Conservation (phyloP, 2,113 vertebrate genomes). For the Rhynchopsitta pachyrhyncha region DNA sequence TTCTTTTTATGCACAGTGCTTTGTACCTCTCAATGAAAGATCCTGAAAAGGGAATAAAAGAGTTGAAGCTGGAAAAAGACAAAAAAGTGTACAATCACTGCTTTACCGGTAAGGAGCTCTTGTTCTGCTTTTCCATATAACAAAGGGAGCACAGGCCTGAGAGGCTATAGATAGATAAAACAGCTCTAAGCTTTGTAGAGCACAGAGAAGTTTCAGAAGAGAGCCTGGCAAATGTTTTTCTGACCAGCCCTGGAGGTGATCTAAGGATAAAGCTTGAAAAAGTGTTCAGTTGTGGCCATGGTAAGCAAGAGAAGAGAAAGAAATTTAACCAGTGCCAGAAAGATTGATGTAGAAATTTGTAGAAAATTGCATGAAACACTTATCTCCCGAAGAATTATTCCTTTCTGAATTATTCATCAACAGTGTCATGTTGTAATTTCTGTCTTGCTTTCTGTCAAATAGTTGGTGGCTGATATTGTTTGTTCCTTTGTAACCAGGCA, state of each 20-base stretch:
- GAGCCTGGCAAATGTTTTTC: background rate
- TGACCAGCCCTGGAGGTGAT: background rate
- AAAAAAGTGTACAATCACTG: conserved; percentile 92
- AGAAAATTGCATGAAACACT: background rate
- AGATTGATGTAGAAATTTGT: background rate
- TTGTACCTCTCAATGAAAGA: conserved; percentile 91
- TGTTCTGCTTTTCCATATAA: background rate
- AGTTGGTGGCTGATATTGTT: background rate
- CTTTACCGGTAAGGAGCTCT: conserved; percentile 84
- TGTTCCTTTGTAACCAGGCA: conserved; percentile 71
- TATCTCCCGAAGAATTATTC: background rate
- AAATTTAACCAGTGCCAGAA: background rate
- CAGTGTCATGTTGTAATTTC: background rate
- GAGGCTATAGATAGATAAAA: background rate
- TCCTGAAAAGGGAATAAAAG: conserved; percentile 86
- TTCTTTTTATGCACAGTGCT: conserved; percentile 73
- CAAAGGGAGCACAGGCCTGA: background rate
- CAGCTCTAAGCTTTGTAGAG: background rate
- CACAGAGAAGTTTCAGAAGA: background rate
- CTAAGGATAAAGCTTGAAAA: background rate
- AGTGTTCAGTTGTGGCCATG: background rate
- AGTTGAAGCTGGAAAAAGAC: conserved; percentile 90
- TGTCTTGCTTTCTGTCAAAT: background rate
- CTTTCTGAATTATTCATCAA: background rate
- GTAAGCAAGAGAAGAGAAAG: background rate